Base-by-base conservation (phyloP, 2,797 vertebrate genomes). In the Pangasius krempfi region DNA sequence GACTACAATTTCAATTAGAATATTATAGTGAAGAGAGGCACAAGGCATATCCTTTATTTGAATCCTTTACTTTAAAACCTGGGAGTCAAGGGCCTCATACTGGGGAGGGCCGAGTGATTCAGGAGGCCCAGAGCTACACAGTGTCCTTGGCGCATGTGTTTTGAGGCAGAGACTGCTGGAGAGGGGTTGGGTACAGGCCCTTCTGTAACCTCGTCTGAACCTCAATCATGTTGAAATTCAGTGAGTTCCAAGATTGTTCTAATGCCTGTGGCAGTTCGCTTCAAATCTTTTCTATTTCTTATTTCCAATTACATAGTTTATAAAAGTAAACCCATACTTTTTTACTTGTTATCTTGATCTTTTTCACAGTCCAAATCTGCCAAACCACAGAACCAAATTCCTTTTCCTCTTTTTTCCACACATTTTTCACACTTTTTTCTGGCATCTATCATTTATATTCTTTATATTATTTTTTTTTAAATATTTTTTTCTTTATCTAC, bases 241-340 rank as follows among this genome's bases (percentile, higher is more conserved):
- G 14, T n/a, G n/a, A 66, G 8, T 62, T 25, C 1, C n/a, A 64
- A 10, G 62, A 64, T n/a, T 64, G 62, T 64, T 27, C 8, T 10
- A 27, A 27, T 64, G 9, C 27, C 4, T 64, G 2, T 64, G 8
- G 13, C 54, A 1, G 8, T 64, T 64, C 9, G 6, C 14, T 33
- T 33, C 30, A 70, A 70, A 70, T 1, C 13, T 70, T 37, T 70
- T 70, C 30, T 33, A 18, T 70, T 33, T 44, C 40, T 0, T 30
- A 30, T 62, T 62, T 56, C 54, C 54, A 62, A 3, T 62, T 25
- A 7, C 25, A 3, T 27, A 62, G 10, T 62, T 62, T 62, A 37
- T 58, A 54, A 54, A 54, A 54, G 54, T 54, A 20, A 82, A 33
- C 6, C 56, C 68, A 85, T 14, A 37, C 5, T 87, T 89, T 83